Evolutionary conservation across 2,113 vertebrate species (phyloP).

Genomic region (Platichthys stellatus): DNA sequence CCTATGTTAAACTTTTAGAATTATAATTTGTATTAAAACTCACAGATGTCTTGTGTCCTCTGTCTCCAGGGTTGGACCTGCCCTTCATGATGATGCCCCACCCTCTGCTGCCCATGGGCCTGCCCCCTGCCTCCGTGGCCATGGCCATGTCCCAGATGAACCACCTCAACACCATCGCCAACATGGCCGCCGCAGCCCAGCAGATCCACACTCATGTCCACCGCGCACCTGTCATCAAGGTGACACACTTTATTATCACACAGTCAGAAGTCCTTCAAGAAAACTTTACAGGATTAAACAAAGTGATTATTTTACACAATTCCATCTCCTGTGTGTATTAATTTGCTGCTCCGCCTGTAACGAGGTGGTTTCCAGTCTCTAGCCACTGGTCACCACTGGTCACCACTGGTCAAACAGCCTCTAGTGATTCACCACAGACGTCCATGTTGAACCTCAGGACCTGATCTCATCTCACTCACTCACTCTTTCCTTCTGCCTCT

Average conservation of each 20-base stretch:
- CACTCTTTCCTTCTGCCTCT: too few relatives aligned
- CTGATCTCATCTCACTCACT: neutral
- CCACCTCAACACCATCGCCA: conserved; percentile 95
- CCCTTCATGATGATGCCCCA: conserved; percentile 98
- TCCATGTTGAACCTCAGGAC: neutral
- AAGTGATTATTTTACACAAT: too few relatives aligned
- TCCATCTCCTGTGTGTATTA: neutral
- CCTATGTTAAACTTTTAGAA: too few relatives aligned
- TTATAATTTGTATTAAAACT: neutral
- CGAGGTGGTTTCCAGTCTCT: neutral
- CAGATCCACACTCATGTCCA: conserved; percentile 77
- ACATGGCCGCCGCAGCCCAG: conserved; percentile 94
- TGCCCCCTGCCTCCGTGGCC: conserved; percentile 94
- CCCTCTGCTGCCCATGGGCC: conserved; percentile 78
- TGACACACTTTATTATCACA: conserved; percentile 22
- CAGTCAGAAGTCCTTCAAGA: too few relatives aligned
- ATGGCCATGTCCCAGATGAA: conserved; percentile 99
- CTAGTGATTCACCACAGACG: too few relatives aligned
- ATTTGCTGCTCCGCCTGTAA: neutral
- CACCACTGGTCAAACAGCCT: neutral
- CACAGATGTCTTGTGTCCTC: neutral
- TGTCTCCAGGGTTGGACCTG: conserved; percentile 89
- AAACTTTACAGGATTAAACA: too few relatives aligned
- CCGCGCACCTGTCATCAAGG: conserved; percentile 80
- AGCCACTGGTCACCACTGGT: neutral